These are phyloP conservation scores for Philonicus albiceps DNA, from an alignment of 2,888 invertebrate species.

Conservation along the genomic window DNA sequence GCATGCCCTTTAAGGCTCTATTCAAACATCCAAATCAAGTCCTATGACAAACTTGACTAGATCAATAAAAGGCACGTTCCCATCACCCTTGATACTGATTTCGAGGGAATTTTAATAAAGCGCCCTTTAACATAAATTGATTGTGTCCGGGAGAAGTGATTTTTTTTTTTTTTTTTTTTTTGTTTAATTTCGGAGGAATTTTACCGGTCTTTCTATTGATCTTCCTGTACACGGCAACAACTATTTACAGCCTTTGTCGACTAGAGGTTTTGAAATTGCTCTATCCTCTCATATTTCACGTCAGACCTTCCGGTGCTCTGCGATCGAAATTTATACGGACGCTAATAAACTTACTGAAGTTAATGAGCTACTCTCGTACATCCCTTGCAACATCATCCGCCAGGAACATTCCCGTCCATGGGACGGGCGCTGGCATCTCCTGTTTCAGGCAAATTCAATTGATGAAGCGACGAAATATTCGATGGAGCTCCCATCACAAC, in stretches of 20 bases:
- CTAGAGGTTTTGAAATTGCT: background rate
- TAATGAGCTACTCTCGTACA: background rate
- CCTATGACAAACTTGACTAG: background rate
- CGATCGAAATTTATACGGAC: background rate
- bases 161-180: background rate
- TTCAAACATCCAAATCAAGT: background rate
- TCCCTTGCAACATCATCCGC: background rate
- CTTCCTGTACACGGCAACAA: background rate
- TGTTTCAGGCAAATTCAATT: constrained; percentile 7
- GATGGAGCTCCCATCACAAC: constrained; percentile 21
- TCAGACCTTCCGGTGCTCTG: background rate
- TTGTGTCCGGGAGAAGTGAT: background rate
- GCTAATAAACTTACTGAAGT: background rate
- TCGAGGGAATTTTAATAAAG: background rate
- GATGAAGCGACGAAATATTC: constrained; percentile 21
- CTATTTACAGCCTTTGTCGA: background rate
- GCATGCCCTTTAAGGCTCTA: background rate
- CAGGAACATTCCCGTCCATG: background rate
- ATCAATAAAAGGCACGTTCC: background rate
- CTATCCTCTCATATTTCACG: background rate
- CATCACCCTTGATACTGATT: background rate
- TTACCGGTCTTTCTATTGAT: background rate
- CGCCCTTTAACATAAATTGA: background rate
- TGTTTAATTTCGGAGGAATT: background rate
- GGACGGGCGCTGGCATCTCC: background rate